Evolutionary conservation across 2,797 vertebrate species (phyloP), one percentile per base, ranked within the genome.

Genomic region (Hypotaenidia philippensis): DNA sequence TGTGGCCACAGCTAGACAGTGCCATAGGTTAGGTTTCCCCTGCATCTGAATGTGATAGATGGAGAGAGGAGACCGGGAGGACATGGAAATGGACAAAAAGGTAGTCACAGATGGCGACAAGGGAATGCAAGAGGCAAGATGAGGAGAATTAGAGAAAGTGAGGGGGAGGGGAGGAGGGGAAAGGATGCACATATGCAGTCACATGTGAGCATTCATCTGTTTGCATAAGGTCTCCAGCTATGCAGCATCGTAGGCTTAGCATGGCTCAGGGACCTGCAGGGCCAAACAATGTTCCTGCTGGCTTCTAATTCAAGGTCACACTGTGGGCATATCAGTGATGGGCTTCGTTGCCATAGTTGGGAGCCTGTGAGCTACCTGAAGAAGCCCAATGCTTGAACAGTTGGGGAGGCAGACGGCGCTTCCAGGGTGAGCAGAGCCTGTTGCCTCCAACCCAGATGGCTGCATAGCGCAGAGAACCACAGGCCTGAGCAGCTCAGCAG

Each of bases 391-490:
- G 86, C 84, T 59, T 76, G 83, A 84, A 55, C 94, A 96, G 93
- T 47, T 90, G 93, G 87, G 85, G 61, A 96, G 97, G 96, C 98
- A 98, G 98, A 97, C 68, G 93, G 94, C 72, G 77, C 90, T 93
- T 96, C 72, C 96, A 96, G 97, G 96, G 94, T 93, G 98, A 96
- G 97, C 89, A 87, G 97, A 97, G 95, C 96, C 98, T 97, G 76
- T 94, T 94, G 97, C 94, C 96, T 97, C 92, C 86, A 93, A 38
- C 92, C 96, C 98, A 99, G 98, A 98, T 99, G 98, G 98, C 64
- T 61, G 56, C 3, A 0, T 97, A 96, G 96, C 11, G 41, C 59
- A 56, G 61, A 70, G 74, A 91, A 93, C 89, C 29, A 2, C 81
- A 70, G 93, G 93, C 41, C 47, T 68, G 64, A 96, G 92, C 65